Conservation (phyloP, 2,113 vertebrate genomes). For the Oostethus manadensis region DNA sequence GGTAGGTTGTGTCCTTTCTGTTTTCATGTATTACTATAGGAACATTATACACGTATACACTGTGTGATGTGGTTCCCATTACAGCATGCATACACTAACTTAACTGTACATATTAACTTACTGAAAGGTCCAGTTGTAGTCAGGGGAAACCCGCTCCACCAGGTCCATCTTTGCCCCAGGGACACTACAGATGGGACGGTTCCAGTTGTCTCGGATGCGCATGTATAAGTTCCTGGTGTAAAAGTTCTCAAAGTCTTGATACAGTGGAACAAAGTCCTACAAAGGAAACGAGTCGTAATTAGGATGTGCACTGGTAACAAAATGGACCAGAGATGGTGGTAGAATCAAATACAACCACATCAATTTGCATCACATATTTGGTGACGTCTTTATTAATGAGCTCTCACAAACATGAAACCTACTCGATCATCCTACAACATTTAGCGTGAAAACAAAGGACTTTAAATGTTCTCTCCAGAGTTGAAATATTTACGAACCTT, state of each 20-base stretch:
- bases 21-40: too few species aligned
- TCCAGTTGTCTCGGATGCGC: constrained; percentile 96
- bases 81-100: neutral
- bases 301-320: neutral
- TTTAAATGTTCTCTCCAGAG: too few species aligned
- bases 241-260: constrained; percentile 98
- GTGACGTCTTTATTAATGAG: neutral
- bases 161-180: constrained; percentile 90
- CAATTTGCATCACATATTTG: neutral
- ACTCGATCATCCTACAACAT: too few species aligned
- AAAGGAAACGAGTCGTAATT: constrained; percentile 3
- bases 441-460: neutral
- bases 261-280: constrained; percentile 93
- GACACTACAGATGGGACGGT: constrained; percentile 88
- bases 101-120: constrained; percentile 61
- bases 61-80: neutral
- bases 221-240: constrained; percentile 96
- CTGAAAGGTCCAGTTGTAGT: constrained; percentile 96
- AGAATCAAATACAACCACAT: neutral
- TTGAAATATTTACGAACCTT: constrained; percentile 70
- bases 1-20: too few species aligned
- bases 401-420: too few species aligned
- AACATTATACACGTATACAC: too few species aligned
- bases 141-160: constrained; percentile 80
- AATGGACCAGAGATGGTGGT: neutral